Conservation (phyloP, 2,888 invertebrate genomes). For the Acrobasis consociella region DNA sequence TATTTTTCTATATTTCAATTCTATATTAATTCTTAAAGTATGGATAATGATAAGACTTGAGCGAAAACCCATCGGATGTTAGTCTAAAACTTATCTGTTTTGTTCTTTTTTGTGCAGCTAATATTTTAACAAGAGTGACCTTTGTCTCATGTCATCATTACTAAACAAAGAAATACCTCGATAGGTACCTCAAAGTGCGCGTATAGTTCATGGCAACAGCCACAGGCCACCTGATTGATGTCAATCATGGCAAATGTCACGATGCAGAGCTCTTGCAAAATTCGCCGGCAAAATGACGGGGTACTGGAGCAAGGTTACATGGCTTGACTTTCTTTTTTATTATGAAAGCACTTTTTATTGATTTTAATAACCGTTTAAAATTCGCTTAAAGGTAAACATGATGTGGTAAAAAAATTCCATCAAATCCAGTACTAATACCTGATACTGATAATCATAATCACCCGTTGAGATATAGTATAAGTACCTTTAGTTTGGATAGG, state of each 20-base stretch:
- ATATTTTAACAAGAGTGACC: neutral
- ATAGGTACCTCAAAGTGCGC: slow-evolving; percentile 6
- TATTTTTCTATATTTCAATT: too few species aligned
- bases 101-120: neutral
- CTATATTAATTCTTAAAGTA: too few species aligned
- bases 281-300: slow-evolving; percentile 10
- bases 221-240: slow-evolving; percentile 12
- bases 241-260: slow-evolving; percentile 21
- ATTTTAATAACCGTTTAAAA: neutral
- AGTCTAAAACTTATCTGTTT: too few species aligned
- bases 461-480: too few species aligned
- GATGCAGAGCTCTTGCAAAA: slow-evolving; percentile 13
- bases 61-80: too few species aligned
- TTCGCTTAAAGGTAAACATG: too few species aligned
- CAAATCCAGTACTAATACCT: too few species aligned
- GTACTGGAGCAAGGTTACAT: slow-evolving; percentile 5
- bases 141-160: slow-evolving; percentile 5
- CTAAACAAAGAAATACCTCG: neutral
- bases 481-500: too few species aligned
- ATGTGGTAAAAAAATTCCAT: too few species aligned
- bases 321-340: slow-evolving; percentile 2
- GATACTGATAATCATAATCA: too few species aligned
- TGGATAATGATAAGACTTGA: too few species aligned
- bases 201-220: slow-evolving; percentile 20
- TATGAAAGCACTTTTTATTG: neutral